Evolutionary conservation across 2,888 invertebrate species (phyloP), one percentile per base, ranked within the genome.

Genomic region (Drosophila antonietae): DNA sequence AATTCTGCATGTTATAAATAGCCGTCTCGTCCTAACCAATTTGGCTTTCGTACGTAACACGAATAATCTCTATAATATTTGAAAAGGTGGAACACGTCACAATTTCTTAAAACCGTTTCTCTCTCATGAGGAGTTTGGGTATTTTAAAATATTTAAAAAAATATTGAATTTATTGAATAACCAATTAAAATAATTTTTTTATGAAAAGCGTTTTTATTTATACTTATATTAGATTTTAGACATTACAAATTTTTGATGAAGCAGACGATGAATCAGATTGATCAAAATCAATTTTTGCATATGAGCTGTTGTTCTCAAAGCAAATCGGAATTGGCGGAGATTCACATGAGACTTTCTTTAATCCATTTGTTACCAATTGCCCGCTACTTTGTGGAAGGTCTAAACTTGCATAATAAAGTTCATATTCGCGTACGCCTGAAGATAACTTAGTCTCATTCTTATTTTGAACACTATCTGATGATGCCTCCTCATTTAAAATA

Each of bases 271-370:
- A 86, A 68, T 90, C 90, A 23, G 90, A 82, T 75, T 89, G 85
- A 39, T 95, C 93, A 93, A 97, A 97, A 94, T 97, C 97, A 73
- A 97, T 97, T 93, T 96, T 95, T 75, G 97, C 96, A 93, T 97
- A 97, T 94, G 88, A 95, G 95, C 68, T 90, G 70, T 91, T 87
- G 52, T 87, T 83, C 57, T 90, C 90, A 67, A 89, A 86, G 78
- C 83, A 86, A 63, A 88, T 85, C 56, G 90, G 90, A 68, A 90
- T 91, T 63, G 87, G 86, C 75, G 90, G 87, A 68, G 88, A 86
- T 68, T 89, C 90, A 70, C 83, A 87, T 20, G 81, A 77, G 49
- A 64, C 72, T 58, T 73, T 71, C 43, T 86, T 86, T 28, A 70
- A 53, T 58, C 67, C 55, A 61, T 75, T 79, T 53, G 70, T 63